Percentiles rank a stretch among this genome's conserved stretches.
Conservation (phyloP, 2,797 vertebrate species). For the Yasuhikotakia modesta region DNA sequence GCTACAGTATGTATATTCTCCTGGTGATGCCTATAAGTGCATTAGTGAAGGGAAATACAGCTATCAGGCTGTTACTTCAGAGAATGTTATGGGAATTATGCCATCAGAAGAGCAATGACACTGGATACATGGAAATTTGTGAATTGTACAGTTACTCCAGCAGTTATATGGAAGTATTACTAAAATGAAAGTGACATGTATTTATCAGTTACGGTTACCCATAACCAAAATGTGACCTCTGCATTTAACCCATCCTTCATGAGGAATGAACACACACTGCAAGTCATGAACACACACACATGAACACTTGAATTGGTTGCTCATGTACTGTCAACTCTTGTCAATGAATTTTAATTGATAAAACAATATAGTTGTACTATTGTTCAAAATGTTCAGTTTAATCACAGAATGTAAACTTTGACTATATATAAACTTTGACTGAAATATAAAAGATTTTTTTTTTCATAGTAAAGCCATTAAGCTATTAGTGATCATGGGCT, state of each 20-base stretch:
- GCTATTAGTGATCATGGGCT: slow-evolving; percentile 20
- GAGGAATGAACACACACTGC: no score
- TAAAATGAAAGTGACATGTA: no score
- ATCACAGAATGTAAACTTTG: neutral
- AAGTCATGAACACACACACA: no score
- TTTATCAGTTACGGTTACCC: no score
- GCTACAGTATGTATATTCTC: neutral
- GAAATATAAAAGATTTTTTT: neutral
- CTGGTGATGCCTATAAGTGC: slow-evolving; percentile 16
- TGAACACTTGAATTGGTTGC: neutral
- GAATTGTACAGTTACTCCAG: slow-evolving; percentile 13
- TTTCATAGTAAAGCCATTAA: neutral
- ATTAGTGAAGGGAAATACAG: slow-evolving; percentile 25
- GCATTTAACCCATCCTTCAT: no score
- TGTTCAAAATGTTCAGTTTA: neutral
- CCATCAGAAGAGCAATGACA: neutral
- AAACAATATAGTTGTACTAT: neutral
- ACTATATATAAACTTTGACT: neutral
- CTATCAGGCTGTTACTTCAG: slow-evolving; percentile 11
- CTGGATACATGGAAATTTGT: slow-evolving; percentile 14
- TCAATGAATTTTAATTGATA: neutral
- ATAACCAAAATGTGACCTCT: no score
- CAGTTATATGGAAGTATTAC: slow-evolving; percentile 30
- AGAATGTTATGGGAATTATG: slow-evolving; percentile 31
- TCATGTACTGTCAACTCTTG: neutral